A percentile compares a stretch with the other conserved stretches of the same genome.
These are phyloP conservation scores for Patagioenas fasciata DNA, from an alignment of 2,113 vertebrate genomes.

Conservation along the genomic window DNA sequence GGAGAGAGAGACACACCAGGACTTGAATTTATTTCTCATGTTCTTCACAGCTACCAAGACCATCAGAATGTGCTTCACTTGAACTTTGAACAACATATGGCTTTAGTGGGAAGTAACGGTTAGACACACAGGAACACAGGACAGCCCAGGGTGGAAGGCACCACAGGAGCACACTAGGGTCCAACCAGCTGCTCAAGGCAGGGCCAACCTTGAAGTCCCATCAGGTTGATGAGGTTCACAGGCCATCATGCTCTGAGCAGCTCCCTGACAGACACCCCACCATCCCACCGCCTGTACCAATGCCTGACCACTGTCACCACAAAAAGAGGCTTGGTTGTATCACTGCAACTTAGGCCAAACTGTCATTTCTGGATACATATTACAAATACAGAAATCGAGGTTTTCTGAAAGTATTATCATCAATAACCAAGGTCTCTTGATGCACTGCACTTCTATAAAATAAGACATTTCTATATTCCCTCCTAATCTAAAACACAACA, in stretches of 20 bases:
- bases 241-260: neutral
- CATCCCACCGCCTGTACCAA: neutral
- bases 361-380: neutral
- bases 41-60: neutral
- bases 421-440: neutral
- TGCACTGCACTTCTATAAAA: neutral
- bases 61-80: neutral
- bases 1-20: neutral
- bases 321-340: neutral
- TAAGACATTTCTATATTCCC: neutral
- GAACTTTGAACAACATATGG: fast-evolving
- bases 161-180: neutral
- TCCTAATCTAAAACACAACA: neutral
- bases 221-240: neutral
- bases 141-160: neutral
- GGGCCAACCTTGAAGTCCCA: neutral
- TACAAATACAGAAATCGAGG: neutral
- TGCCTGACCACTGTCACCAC: neutral
- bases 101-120: neutral
- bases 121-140: neutral
- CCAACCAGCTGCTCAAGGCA: neutral
- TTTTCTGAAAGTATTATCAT: neutral
- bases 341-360: neutral
- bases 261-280: neutral
- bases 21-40: neutral